These are phyloP conservation scores for Serilophus lunatus DNA, from an alignment of 2,113 vertebrate species.

Conservation along the genomic window DNA sequence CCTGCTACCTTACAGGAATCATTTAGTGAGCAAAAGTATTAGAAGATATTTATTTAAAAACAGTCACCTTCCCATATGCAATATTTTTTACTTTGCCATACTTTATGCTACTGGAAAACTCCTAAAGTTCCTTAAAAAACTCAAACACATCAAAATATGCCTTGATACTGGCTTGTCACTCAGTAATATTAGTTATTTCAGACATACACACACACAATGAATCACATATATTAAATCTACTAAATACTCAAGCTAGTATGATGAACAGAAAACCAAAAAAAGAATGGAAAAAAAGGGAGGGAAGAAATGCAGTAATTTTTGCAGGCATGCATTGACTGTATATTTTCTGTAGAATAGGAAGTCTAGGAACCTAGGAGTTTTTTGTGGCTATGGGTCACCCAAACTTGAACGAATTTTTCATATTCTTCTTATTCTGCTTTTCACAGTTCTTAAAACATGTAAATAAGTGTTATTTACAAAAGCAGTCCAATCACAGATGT, in stretches of 20 bases:
- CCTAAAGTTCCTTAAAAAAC: not conserved
- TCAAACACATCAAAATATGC: not conserved
- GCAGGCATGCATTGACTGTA: not conserved
- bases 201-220: not conserved
- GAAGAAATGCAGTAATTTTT: not conserved
- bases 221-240: not conserved
- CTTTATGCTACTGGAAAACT: not conserved
- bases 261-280: not conserved
- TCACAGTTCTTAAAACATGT: not conserved
- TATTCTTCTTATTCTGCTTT: not conserved
- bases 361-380: accelerated
- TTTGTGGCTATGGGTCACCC: not conserved
- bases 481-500: not conserved
- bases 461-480: conserved; percentile 25
- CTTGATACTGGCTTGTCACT: not conserved
- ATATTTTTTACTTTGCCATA: not conserved
- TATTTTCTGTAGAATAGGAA: not conserved
- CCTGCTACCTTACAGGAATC: not conserved
- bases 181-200: not conserved
- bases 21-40: not conserved
- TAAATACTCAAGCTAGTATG: not conserved
- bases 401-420: not conserved
- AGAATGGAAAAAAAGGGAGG: not conserved
- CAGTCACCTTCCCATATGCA: not conserved
- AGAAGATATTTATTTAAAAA: not conserved